phyloP scores from a whole-genome alignment of 2,113 vertebrate genomes.

The Gorsachius goisagi region DNA sequence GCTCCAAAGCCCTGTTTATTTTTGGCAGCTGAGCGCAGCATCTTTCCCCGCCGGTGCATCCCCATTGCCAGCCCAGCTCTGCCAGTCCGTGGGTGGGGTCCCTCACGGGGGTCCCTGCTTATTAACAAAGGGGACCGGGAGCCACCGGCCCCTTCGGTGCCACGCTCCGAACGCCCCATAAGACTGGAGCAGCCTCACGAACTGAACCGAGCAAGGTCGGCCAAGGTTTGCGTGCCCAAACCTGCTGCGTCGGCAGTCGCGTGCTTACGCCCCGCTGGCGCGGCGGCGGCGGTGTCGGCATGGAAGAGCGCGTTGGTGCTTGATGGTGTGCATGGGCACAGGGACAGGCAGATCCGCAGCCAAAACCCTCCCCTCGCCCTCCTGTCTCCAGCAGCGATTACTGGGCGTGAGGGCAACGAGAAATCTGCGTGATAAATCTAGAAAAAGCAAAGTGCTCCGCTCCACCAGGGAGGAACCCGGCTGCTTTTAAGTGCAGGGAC shows the following conservation, averaged over 20 bases:
- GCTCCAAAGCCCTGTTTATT: neutral
- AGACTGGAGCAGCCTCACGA: accelerated
- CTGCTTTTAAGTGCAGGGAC: constrained; percentile 38
- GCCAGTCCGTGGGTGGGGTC: accelerated
- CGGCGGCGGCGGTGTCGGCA: neutral
- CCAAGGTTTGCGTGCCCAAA: neutral
- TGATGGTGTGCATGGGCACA: neutral
- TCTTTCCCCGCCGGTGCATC: neutral
- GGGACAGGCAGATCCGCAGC: neutral
- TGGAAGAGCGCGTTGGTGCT: neutral
- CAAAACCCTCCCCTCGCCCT: neutral
- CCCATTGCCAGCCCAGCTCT: neutral
- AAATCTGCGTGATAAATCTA: constrained; percentile 14
- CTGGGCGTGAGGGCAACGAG: neutral
- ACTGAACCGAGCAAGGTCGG: accelerated
- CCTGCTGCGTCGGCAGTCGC: neutral
- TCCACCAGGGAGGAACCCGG: neutral
- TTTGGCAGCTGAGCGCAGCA: neutral
- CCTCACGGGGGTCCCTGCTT: accelerated
- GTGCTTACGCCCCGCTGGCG: too few relatives aligned
- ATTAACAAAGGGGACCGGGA: neutral
- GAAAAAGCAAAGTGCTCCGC: constrained; percentile 11
- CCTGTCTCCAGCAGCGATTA: neutral
- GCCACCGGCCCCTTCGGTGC: neutral
- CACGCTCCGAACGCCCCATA: accelerated